These are phyloP conservation scores for Ceyx erithaca DNA, from an alignment of 2,797 vertebrate species.

Conservation along the genomic window DNA sequence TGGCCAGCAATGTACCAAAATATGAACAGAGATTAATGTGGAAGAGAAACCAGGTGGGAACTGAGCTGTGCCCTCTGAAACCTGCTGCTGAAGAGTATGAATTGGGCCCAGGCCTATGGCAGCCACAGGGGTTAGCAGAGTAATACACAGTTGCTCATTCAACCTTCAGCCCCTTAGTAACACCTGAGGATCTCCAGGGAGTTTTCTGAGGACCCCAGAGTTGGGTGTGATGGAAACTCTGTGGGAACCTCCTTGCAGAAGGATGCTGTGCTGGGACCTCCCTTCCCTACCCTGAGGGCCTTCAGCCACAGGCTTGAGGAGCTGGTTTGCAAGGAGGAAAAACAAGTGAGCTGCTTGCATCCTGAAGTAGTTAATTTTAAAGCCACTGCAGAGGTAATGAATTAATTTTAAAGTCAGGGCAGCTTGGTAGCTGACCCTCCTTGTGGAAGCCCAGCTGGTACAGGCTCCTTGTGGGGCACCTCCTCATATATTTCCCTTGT, in stretches of 20 bases:
- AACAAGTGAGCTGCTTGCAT: background rate
- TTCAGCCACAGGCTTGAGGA: background rate
- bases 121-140: rapidly evolving
- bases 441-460: rapidly evolving
- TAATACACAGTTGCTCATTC: rapidly evolving
- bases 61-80: background rate
- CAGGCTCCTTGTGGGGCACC: background rate
- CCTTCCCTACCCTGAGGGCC: rapidly evolving
- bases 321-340: rapidly evolving
- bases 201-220: background rate
- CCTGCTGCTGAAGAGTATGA: rapidly evolving
- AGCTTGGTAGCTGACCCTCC: background rate
- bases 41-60: background rate
- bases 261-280: background rate
- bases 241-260: background rate
- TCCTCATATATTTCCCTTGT: background rate
- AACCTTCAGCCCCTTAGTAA: background rate
- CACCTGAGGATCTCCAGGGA: background rate
- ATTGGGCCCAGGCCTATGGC: background rate
- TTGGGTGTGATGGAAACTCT: background rate
- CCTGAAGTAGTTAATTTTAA: background rate
- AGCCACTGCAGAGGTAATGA: background rate
- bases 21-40: too few species aligned
- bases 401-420: background rate
- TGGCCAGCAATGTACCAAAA: rapidly evolving